Evolutionary conservation across 2,888 invertebrate genomes (phyloP).

Genomic region (Lottia scabra): DNA sequence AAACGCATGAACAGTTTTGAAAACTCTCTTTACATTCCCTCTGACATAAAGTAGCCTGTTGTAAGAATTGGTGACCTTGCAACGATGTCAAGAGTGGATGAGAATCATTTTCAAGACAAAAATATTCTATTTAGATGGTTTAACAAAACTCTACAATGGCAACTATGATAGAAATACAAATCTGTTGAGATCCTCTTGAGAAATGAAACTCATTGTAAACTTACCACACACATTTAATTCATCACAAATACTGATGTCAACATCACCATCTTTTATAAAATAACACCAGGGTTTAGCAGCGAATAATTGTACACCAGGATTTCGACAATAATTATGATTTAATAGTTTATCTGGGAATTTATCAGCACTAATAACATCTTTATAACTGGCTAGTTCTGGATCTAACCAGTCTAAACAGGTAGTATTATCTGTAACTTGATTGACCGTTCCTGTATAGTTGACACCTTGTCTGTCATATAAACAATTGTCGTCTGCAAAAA

Average conservation of each 20-base stretch:
- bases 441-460: slow-evolving; percentile 31
- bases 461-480: slow-evolving; percentile 32
- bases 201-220: neutral
- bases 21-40: too few species aligned
- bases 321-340: slow-evolving; percentile 41
- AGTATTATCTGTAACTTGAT: slow-evolving; percentile 13
- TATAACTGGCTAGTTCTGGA: neutral
- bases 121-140: too few species aligned
- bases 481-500: slow-evolving; percentile 30
- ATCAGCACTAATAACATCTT: slow-evolving; percentile 20
- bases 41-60: too few species aligned
- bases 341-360: slow-evolving; percentile 38
- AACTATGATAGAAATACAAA: too few species aligned
- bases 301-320: slow-evolving; percentile 25
- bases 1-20: too few species aligned
- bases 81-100: too few species aligned
- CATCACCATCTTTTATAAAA: neutral
- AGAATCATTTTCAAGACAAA: too few species aligned
- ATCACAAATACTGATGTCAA: neutral
- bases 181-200: too few species aligned
- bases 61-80: too few species aligned
- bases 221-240: slow-evolving; percentile 25
- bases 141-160: too few species aligned
- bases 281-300: slow-evolving; percentile 39
- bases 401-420: slow-evolving; percentile 26